Conservation (phyloP, 2,113 vertebrate species). For the Acanthochromis polyacanthus region DNA sequence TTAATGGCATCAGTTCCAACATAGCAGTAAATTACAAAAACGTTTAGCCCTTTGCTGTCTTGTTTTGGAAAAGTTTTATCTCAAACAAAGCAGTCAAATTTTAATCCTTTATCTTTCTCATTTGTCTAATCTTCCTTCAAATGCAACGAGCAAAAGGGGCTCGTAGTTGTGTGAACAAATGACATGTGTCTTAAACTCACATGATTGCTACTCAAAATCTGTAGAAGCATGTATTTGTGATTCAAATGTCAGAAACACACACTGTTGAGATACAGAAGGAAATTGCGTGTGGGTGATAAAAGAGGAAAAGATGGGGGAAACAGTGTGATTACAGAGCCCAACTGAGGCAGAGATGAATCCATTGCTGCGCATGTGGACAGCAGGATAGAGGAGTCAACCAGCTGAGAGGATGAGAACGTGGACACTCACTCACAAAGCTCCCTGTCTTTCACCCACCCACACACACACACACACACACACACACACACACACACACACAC, state of each 20-base stretch:
- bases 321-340: constrained; percentile 30
- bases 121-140: constrained; percentile 48
- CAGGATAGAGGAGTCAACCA: constrained; percentile 29
- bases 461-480: background rate
- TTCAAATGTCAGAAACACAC: constrained; percentile 8
- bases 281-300: constrained; percentile 36
- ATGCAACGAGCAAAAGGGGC: background rate
- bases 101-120: constrained; percentile 31
- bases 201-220: background rate
- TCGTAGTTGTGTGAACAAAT: background rate
- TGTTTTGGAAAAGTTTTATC: constrained; percentile 2
- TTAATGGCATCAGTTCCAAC: constrained; percentile 28
- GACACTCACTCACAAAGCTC: constrained; percentile 29
- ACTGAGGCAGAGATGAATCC: constrained; percentile 38
- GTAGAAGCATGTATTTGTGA: background rate
- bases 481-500: constrained; percentile 17
- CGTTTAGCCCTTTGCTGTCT: constrained; percentile 10
- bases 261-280: constrained; percentile 13
- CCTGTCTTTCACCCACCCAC: background rate
- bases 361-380: background rate
- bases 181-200: constrained; percentile 5
- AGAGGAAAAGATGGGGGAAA: constrained; percentile 19
- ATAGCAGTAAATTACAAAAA: constrained; percentile 22
- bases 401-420: constrained; percentile 45
- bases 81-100: constrained; percentile 31